These are phyloP conservation scores for Hydractinia symbiolongicarpus DNA, from an alignment of 30 jellyfish, hydroid and myxozoan genomes.

Conservation along the genomic window DNA sequence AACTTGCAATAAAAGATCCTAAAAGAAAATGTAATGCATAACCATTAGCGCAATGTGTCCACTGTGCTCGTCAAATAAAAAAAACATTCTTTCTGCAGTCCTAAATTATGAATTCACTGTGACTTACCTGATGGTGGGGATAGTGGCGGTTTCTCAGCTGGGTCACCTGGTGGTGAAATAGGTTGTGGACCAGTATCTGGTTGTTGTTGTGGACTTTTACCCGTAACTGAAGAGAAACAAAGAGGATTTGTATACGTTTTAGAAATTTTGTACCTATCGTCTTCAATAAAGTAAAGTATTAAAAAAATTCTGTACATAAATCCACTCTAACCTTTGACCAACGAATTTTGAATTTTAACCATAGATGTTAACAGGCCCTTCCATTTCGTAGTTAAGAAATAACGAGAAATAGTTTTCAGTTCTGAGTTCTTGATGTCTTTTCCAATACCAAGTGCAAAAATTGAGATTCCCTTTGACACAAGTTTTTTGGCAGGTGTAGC, in stretches of 20 bases:
- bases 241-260: too few species aligned
- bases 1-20: constrained; percentile 74
- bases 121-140: constrained; percentile 85
- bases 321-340: constrained; percentile 52
- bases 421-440: constrained; percentile 61
- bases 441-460: constrained; percentile 96
- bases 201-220: constrained; percentile 60
- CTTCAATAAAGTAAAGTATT: too few species aligned
- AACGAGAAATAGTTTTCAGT: constrained; percentile 84
- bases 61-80: too few species aligned
- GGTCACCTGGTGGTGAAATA: constrained; percentile 55
- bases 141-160: constrained; percentile 60
- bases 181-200: constrained; percentile 80
- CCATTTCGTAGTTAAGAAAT: constrained; percentile 90
- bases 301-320: too few species aligned
- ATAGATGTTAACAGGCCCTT: constrained; percentile 79
- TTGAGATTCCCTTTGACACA: constrained; percentile 82
- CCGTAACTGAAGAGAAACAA: constrained; percentile 49
- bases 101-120: constrained; percentile 3
- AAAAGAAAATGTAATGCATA: neutral
- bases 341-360: constrained; percentile 84
- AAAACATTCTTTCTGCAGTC: neutral
- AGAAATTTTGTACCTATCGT: too few species aligned
- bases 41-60: too few species aligned
- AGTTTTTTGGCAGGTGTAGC: constrained; percentile 91